phyloP scores from a whole-genome alignment of 2,888 invertebrate species.

The Drosophila robusta region DNA sequence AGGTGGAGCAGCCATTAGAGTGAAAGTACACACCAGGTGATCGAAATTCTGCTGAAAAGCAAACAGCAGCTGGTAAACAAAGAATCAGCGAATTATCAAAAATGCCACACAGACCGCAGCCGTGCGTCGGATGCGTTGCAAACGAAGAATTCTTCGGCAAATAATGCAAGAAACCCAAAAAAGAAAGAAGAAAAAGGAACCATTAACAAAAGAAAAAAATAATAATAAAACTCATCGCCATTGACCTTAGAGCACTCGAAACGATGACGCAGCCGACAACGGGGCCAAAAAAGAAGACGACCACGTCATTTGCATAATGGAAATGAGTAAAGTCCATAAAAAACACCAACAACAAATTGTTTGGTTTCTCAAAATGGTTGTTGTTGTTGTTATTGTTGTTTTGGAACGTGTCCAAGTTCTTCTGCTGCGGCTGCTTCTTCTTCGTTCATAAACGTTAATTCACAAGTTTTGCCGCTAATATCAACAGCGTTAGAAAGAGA shows the following conservation, averaged over 20 bases:
- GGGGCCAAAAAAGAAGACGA: slow-evolving; percentile 18
- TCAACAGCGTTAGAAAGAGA: slow-evolving; percentile 11
- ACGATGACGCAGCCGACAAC: slow-evolving; percentile 36
- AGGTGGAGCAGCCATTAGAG: slow-evolving; percentile 15
- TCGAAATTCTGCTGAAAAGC: slow-evolving; percentile 25
- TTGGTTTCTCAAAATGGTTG: not conserved
- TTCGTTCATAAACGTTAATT: slow-evolving; percentile 44
- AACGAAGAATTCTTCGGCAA: slow-evolving; percentile 15
- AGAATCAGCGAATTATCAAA: not conserved
- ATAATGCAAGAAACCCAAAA: slow-evolving; percentile 12
- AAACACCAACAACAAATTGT: slow-evolving; percentile 9
- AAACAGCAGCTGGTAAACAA: slow-evolving; percentile 33
- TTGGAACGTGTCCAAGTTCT: slow-evolving; percentile 59
- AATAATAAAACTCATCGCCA: slow-evolving; percentile 32
- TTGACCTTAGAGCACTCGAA: slow-evolving; percentile 46
- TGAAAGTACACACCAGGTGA: slow-evolving; percentile 38
- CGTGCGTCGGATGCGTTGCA: not conserved
- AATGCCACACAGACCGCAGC: not conserved
- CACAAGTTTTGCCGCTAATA: slow-evolving; percentile 57
- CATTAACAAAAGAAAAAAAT: not conserved
- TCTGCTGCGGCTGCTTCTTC: slow-evolving; percentile 6
- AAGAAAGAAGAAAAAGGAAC: not conserved
- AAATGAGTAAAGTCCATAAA: slow-evolving; percentile 57
- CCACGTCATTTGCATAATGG: slow-evolving; percentile 68
- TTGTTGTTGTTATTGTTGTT: slow-evolving; percentile 7